Percentiles rank a stretch among this genome's conserved stretches.
These are phyloP conservation scores for Jacana jacana DNA, from an alignment of 2,113 vertebrate genomes.

Conservation along the genomic window DNA sequence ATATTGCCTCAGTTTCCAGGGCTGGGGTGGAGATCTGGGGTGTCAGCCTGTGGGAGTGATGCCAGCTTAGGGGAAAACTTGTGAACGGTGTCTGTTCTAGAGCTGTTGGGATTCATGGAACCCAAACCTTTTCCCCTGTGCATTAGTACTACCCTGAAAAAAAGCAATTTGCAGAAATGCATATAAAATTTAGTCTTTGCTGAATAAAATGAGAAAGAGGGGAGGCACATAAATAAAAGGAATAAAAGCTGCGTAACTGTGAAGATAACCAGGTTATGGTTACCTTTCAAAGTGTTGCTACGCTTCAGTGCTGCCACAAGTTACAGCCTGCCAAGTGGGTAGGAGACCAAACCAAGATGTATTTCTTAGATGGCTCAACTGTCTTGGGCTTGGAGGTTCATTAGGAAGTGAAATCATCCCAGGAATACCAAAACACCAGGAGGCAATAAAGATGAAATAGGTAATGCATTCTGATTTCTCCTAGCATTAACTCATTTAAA, in stretches of 20 bases:
- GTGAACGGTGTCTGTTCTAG: background rate
- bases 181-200: background rate
- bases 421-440: constrained; percentile 35
- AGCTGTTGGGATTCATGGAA: background rate
- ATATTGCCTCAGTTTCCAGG: background rate
- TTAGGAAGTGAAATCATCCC: constrained; percentile 39
- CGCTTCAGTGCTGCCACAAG: background rate
- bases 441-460: constrained; percentile 38
- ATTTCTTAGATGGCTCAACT: constrained; percentile 26
- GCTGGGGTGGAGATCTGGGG: background rate
- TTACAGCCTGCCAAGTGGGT: constrained; percentile 12
- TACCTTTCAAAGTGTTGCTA: background rate
- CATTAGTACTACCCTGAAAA: background rate
- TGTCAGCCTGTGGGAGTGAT: background rate
- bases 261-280: background rate
- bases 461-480: constrained; percentile 42
- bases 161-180: background rate
- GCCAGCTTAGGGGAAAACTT: background rate
- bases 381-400: constrained; percentile 36
- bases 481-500: constrained; percentile 49
- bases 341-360: constrained; percentile 9
- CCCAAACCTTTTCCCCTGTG: background rate
- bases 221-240: background rate
- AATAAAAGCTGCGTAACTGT: background rate
- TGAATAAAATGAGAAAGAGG: background rate